Evolutionary conservation across 2,113 vertebrate genomes (phyloP), one percentile per base, ranked within the genome.

Genomic region (Ardeotis arabs): DNA sequence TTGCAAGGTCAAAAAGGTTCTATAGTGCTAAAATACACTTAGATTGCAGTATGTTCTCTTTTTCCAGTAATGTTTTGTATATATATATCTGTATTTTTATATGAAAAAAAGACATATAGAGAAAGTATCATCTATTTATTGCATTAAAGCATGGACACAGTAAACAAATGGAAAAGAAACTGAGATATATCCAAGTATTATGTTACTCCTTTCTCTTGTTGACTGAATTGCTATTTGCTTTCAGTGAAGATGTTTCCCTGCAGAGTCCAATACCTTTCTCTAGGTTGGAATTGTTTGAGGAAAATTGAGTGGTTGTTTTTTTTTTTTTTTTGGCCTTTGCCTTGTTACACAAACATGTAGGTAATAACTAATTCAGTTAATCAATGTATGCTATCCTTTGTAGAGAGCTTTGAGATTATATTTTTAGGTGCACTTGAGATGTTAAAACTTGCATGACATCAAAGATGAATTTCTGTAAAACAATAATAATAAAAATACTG

Each of bases 161-260:
- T n/a, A 75, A 95, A 63, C 8, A 49, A 52, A 12, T 56, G 27
- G 49, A 56, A 82, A 89, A 82, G 58, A 60, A 79, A 20, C 41
- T 55, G 50, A 92, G 39, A 37, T 53, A 27, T 15, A 49, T 22
- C 16, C 12, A 64, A 27, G 62, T 50, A 29, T 64, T 69, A 19
- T 20, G 9, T 69, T 69, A 74, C 14, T 83, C 8, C 18, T 90
- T 87, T 68, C 37, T 90, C 50, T 70, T 86, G 39, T 64, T 77
- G 35, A 44, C 87, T 83, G 64, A 72, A 67, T 49, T 60, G 69
- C 23, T 84, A n/a, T 94, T 95, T 94, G 31, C n/a, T 91, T 85
- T 79, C 62, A 70, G 77, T 91, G 37, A 72, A 64, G 59, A 58
- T 56, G 47, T 70, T 70, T 91, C 86, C 62, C 76, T 88, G 25